Percentiles rank a stretch among this genome's conserved stretches.
These are phyloP conservation scores for Bombyx huttoni DNA, from an alignment of 2,888 invertebrate genomes.

Conservation along the genomic window DNA sequence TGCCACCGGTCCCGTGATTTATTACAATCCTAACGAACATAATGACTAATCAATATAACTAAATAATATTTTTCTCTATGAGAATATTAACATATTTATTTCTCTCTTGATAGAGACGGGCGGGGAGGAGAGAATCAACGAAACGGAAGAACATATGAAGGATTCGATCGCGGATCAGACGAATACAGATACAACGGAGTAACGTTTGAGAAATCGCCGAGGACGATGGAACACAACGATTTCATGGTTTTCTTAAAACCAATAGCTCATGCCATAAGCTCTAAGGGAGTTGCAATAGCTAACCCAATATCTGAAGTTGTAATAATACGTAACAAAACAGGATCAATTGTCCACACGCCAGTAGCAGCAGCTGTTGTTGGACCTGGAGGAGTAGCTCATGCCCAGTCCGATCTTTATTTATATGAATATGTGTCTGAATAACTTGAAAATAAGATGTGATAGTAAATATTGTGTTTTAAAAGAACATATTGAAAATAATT, in stretches of 20 bases:
- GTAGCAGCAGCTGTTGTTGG: slow-evolving; percentile 81
- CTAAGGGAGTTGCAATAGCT: slow-evolving; percentile 78
- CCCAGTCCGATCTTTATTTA: slow-evolving; percentile 79
- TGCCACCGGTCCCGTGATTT: slow-evolving; percentile 82
- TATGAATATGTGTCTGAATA: slow-evolving; percentile 45
- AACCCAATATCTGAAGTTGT: slow-evolving; percentile 78
- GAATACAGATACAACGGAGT: slow-evolving; percentile 41
- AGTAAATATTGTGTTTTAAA: slow-evolving; percentile 5
- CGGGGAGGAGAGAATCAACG: slow-evolving; percentile 26
- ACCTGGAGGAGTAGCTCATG: slow-evolving; percentile 82
- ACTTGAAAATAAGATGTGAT: slow-evolving; percentile 8
- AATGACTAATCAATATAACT: slow-evolving; percentile 24
- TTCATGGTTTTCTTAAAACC: slow-evolving; percentile 70
- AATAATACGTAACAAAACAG: slow-evolving; percentile 72
- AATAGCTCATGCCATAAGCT: slow-evolving; percentile 75
- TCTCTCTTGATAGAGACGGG: slow-evolving; percentile 50
- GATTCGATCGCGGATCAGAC: slow-evolving; percentile 21
- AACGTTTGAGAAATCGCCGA: slow-evolving; percentile 28
- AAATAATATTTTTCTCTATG: slow-evolving; percentile 10
- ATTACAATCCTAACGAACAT: slow-evolving; percentile 68
- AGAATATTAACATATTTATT: slow-evolving; percentile 29
- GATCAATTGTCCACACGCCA: slow-evolving; percentile 77
- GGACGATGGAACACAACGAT: slow-evolving; percentile 21
- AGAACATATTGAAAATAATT: slow-evolving; percentile 36
- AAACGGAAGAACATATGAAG: slow-evolving; percentile 15